These are phyloP conservation scores for Orussus abietinus DNA, from an alignment of 1,140 invertebrate species.

Conservation along the genomic window DNA sequence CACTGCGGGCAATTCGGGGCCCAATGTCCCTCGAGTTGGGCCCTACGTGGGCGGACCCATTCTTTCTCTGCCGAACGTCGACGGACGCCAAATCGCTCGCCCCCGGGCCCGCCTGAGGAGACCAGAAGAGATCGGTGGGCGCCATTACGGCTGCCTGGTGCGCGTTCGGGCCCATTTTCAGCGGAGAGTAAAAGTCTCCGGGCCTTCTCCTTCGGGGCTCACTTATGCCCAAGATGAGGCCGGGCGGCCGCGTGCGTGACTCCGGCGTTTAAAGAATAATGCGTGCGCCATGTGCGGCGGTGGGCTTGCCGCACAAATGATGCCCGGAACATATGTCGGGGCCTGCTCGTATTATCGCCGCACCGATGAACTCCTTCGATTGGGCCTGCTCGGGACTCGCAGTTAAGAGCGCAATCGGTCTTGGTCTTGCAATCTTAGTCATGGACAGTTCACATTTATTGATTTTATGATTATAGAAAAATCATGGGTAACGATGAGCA, in stretches of 20 bases:
- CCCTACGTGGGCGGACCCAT: no score
- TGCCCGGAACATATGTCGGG: constrained; percentile 17
- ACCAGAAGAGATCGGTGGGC: no score
- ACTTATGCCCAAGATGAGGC: constrained; percentile 5
- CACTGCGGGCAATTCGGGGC: no score
- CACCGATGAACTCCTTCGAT: constrained; percentile 4
- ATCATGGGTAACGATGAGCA: no score
- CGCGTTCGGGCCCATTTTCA: neutral
- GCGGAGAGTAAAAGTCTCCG: neutral
- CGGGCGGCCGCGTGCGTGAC: constrained; percentile 25
- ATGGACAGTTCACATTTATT: no score
- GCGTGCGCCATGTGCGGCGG: constrained; percentile 17
- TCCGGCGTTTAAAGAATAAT: constrained; percentile 22
- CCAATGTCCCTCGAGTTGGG: no score
- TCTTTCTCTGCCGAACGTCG: neutral
- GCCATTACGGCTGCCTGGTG: no score
- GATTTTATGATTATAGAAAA: no score
- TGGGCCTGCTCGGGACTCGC: constrained; percentile 6
- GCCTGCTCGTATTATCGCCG: constrained; percentile 12
- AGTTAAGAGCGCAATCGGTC: constrained; percentile 1
- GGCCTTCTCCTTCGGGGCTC: neutral
- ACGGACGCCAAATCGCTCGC: neutral
- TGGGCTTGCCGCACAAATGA: neutral
- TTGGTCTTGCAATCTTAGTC: no score
- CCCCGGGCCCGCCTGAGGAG: neutral